Percentiles rank a stretch among this genome's conserved stretches.
phyloP scores from a whole-genome alignment of 2,113 vertebrate genomes.

The Percina caprodes region DNA sequence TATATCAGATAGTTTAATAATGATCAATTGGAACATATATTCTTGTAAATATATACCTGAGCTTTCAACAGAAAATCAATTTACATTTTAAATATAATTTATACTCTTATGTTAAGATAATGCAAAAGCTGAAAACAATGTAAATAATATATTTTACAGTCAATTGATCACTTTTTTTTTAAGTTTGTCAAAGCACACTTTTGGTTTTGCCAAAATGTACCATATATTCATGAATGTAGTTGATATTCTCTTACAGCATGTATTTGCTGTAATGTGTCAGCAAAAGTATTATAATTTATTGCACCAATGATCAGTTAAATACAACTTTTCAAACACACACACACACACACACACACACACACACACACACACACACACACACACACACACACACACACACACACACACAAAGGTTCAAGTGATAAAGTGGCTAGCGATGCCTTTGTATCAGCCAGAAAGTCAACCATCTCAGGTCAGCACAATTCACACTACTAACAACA shows the following conservation, averaged over 20 bases:
- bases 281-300: slow-evolving; percentile 46
- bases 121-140: slow-evolving; percentile 87
- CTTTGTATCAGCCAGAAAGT: slow-evolving; percentile 37
- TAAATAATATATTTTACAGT: slow-evolving; percentile 89
- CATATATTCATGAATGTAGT: slow-evolving; percentile 79
- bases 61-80: slow-evolving; percentile 84
- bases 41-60: slow-evolving; percentile 92
- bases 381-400: slow-evolving; percentile 32
- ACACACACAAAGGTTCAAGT: slow-evolving; percentile 19
- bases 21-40: slow-evolving; percentile 82
- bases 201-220: slow-evolving; percentile 72
- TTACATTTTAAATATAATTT: slow-evolving; percentile 92
- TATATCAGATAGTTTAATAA: slow-evolving; percentile 85
- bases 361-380: slow-evolving; percentile 12
- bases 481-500: slow-evolving; percentile 34
- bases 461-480: slow-evolving; percentile 76
- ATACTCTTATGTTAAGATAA: slow-evolving; percentile 89
- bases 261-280: slow-evolving; percentile 60
- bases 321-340: slow-evolving; percentile 26
- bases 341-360: slow-evolving; percentile 22
- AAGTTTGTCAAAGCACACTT: slow-evolving; percentile 42
- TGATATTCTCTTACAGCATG: slow-evolving; percentile 68
- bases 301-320: slow-evolving; percentile 54
- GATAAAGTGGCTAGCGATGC: slow-evolving; percentile 30
- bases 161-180: slow-evolving; percentile 79